phyloP scores from a whole-genome alignment of 2,888 invertebrate genomes.

The Junonia oenone region DNA sequence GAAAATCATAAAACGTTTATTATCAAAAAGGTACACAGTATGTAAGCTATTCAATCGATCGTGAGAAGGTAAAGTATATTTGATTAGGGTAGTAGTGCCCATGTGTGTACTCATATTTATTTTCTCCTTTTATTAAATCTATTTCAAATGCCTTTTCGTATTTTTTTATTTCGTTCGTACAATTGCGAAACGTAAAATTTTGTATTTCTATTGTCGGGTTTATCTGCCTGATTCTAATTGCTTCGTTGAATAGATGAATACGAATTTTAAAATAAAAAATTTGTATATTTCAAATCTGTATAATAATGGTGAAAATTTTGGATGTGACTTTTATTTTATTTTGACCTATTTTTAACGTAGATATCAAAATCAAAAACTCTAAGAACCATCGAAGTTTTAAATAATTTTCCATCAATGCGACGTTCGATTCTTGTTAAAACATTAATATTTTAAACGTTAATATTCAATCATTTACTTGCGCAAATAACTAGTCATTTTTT shows the following conservation, averaged over 20 bases:
- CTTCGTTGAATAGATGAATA: not conserved
- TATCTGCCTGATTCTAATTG: not conserved
- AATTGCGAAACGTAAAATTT: not conserved
- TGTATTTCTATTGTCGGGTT: not conserved
- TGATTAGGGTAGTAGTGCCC: constrained; percentile 57
- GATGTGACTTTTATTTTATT: too few relatives aligned
- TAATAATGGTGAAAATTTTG: not conserved
- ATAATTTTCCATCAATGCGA: too few relatives aligned
- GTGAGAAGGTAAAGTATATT: constrained; percentile 59
- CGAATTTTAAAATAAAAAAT: not conserved
- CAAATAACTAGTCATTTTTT: too few relatives aligned
- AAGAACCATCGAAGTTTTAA: too few relatives aligned
- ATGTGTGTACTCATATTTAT: constrained; percentile 53
- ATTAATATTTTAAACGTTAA: too few relatives aligned
- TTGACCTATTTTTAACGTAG: too few relatives aligned
- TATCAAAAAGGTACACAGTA: not conserved
- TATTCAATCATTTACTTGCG: too few relatives aligned
- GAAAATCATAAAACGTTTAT: not conserved
- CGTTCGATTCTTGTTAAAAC: too few relatives aligned
- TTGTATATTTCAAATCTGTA: not conserved
- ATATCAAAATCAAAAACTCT: too few relatives aligned
- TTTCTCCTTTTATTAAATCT: constrained; percentile 59
- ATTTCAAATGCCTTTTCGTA: constrained; percentile 49
- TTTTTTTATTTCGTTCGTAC: constrained; percentile 1
- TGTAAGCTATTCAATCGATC: constrained; percentile 36